Base-by-base conservation (phyloP, 2,113 vertebrate species). In the Triplophysa siluroides region DNA sequence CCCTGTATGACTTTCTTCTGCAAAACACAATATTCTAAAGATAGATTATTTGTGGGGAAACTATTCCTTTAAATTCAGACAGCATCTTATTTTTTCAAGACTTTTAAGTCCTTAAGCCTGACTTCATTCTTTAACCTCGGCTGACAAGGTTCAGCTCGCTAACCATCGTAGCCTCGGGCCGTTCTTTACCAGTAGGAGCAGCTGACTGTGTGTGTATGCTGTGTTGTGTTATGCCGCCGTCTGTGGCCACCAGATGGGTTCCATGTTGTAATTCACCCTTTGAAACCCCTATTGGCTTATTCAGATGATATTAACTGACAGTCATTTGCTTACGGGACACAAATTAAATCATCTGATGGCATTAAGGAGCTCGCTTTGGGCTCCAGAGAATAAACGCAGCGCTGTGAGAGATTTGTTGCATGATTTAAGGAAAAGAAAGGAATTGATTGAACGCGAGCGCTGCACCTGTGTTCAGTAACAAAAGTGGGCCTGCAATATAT, bases 401-500 rank as follows among this genome's bases (percentile, higher is more conserved):
- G 9, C 60, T 54, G 43, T 76, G 60, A 65, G 74, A 65, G 24
- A 76, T 65, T 76, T 65, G 43, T 64, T 76, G 74, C 62, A 54
- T 50, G 45, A 65, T 64, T 64, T 76, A 65, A 23, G 19, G 43
- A 76, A 65, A 29, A 38, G 26, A 65, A 64, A 54, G 14, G 38
- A 75, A 63, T 62, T 75, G 72, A 75, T 75, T 63, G 58, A 75
- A 62, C 58, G n/a, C 4, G 56, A 23, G 23, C 58, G 19, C 38
- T 47, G 41, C 72, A 75, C 58, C 60, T 63, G 19, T 63, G 58
- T 72, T 33, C 58, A 16, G 12, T 52, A 54, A 54, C 47, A 64
- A 74, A 54, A 71, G 24, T 13, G 88, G 85, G 77, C 83, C 85
- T 82, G 81, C 85, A 82, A 89, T 89, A 89, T 65, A 74, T 38